A percentile compares a stretch with the other conserved stretches of the same genome.
These are phyloP conservation scores for Drosophila kurseongensis DNA, from an alignment of 1,140 invertebrate genomes.

Conservation along the genomic window DNA sequence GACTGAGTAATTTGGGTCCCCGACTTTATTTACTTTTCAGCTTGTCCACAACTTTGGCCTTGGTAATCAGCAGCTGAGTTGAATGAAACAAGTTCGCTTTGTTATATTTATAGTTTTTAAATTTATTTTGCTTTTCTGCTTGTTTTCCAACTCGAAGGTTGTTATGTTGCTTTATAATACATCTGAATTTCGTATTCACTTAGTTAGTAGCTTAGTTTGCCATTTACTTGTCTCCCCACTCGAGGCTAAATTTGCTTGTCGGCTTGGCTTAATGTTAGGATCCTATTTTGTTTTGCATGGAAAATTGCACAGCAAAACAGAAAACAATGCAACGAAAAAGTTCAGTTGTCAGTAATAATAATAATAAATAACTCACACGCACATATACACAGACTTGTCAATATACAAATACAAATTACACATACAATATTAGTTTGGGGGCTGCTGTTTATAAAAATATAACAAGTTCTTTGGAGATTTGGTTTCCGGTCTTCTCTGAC, in stretches of 20 bases:
- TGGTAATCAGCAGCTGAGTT: neutral
- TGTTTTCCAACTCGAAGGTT: constrained; percentile 61
- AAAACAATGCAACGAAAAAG: constrained; percentile 49
- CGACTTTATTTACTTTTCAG: constrained; percentile 44
- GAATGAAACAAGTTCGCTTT: constrained; percentile 27
- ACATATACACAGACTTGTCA: constrained; percentile 30
- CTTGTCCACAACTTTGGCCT: constrained; percentile 29
- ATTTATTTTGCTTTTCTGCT: constrained; percentile 44
- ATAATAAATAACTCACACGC: constrained; percentile 60
- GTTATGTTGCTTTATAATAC: constrained; percentile 59
- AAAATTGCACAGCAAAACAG: constrained; percentile 53
- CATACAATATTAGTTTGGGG: constrained; percentile 47
- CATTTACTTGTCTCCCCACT: constrained; percentile 25
- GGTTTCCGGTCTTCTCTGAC: constrained; percentile 20
- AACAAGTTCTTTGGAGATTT: constrained; percentile 75
- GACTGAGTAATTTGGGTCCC: constrained; percentile 25
- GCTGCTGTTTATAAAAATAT: constrained; percentile 74
- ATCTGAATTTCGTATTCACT: constrained; percentile 55
- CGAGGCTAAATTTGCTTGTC: constrained; percentile 45
- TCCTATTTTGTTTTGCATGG: constrained; percentile 37
- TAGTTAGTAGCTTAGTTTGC: constrained; percentile 52
- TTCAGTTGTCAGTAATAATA: constrained; percentile 33
- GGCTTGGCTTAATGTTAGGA: constrained; percentile 45
- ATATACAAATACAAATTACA: constrained; percentile 59
- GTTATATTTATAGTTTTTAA: constrained; percentile 58